phyloP scores from a whole-genome alignment of 2,113 vertebrate genomes.

The Platanista minor region DNA sequence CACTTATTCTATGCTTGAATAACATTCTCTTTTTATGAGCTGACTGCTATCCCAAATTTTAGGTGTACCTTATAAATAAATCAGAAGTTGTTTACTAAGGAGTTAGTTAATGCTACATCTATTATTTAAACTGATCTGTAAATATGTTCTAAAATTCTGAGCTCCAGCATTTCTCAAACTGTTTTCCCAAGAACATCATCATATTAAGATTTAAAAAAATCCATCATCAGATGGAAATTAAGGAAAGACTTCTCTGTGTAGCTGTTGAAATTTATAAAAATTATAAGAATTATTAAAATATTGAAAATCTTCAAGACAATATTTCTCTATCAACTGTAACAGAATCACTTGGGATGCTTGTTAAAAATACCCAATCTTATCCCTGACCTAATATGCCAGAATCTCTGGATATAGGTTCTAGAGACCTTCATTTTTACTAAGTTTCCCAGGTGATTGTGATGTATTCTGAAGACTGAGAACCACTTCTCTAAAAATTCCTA shows the following conservation, averaged over 20 bases:
- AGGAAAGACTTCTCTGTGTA: not conserved
- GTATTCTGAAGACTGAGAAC: not conserved
- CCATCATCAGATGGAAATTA: not conserved
- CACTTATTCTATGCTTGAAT: not conserved
- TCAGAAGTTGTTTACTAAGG: not conserved
- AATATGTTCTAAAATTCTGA: not conserved
- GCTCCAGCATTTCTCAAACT: not conserved
- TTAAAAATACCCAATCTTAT: not conserved
- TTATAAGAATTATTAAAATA: not conserved
- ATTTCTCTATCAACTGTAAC: not conserved
- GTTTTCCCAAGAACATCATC: not conserved
- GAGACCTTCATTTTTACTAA: not conserved
- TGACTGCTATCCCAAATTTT: not conserved
- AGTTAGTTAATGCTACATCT: conserved; percentile 1
- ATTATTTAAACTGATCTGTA: conserved; percentile 11
- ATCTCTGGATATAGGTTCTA: not conserved
- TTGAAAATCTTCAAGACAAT: not conserved
- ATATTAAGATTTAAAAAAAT: not conserved
- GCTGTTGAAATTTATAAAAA: not conserved
- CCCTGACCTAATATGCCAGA: not conserved
- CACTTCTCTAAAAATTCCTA: not conserved
- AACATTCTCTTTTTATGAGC: not conserved
- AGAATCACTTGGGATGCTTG: not conserved
- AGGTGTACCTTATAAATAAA: not conserved
- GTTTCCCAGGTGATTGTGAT: not conserved